Evolutionary conservation across 2,113 vertebrate genomes (phyloP).

Genomic region (Psilopogon haemacephalus): DNA sequence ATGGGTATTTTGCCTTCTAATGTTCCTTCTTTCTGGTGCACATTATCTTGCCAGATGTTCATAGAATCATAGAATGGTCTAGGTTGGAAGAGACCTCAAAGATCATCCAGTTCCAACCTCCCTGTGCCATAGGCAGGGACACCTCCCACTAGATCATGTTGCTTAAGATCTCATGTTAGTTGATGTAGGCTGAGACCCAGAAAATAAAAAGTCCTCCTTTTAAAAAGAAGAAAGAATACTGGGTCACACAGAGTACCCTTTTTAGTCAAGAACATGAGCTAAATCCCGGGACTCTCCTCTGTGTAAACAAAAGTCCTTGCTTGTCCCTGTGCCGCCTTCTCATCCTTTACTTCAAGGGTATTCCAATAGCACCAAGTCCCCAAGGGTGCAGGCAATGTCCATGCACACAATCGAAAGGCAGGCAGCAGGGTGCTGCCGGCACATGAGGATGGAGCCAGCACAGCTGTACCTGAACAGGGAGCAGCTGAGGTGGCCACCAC

Average conservation of each 20-base stretch:
- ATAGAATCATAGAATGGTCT: too few species aligned
- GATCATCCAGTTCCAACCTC: too few species aligned
- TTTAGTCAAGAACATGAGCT: background rate
- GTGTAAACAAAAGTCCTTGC: background rate
- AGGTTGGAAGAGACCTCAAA: too few species aligned
- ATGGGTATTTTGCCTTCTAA: background rate
- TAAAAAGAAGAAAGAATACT: background rate
- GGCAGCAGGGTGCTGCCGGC: background rate
- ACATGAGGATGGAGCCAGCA: background rate
- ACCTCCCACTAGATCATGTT: too few species aligned
- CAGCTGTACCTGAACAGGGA: background rate
- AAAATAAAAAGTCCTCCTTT: background rate
- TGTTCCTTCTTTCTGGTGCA: background rate
- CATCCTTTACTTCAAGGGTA: background rate
- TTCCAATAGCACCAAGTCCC: background rate
- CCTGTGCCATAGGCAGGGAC: too few species aligned
- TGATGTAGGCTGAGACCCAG: background rate
- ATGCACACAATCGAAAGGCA: background rate
- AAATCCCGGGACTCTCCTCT: background rate
- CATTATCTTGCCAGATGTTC: background rate
- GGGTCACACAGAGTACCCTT: background rate
- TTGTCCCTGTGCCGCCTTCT: background rate
- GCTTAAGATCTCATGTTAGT: too few species aligned
- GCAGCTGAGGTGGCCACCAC: background rate
- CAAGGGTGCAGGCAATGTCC: background rate